Evolutionary conservation across 2,797 vertebrate genomes (phyloP).

Genomic region (Sphenodon punctatus): DNA sequence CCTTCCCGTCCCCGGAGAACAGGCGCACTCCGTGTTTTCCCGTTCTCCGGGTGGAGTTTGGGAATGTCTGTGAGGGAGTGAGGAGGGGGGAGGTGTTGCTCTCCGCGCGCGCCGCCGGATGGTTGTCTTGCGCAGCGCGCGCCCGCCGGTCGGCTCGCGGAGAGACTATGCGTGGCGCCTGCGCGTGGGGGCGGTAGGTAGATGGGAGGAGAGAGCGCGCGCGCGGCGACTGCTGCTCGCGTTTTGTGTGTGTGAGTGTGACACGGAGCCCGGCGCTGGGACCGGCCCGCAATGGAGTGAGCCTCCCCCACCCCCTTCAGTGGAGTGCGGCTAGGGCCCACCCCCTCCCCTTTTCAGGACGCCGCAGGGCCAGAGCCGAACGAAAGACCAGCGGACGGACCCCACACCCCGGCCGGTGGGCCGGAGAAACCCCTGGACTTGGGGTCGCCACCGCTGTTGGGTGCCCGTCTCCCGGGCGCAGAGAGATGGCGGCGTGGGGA

Average conservation of each 20-base stretch:
- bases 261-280: conserved; percentile 57
- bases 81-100: not conserved
- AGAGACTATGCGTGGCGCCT: not conserved
- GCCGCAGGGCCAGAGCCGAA: conserved; percentile 30
- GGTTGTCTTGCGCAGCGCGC: not conserved
- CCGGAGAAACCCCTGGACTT: conserved; percentile 17
- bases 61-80: not conserved
- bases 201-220: not conserved
- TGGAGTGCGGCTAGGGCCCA: not conserved
- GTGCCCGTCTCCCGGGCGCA: conserved; percentile 29
- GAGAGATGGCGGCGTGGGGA: conserved; percentile 67
- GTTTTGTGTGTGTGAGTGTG: not conserved
- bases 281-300: conserved; percentile 42
- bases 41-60: not conserved
- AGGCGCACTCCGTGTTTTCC: not conserved
- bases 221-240: not conserved
- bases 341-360: conserved; percentile 7
- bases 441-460: conserved; percentile 8
- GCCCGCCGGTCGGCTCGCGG: not conserved
- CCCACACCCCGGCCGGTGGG: not conserved
- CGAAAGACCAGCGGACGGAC: not conserved
- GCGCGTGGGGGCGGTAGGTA: not conserved
- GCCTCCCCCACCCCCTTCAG: not conserved
- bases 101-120: not conserved
- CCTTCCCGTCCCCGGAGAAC: too few relatives aligned